Evolutionary conservation across 2,797 vertebrate genomes (phyloP), one percentile per base, ranked within the genome.

Genomic region (Sorex maritimensis): DNA sequence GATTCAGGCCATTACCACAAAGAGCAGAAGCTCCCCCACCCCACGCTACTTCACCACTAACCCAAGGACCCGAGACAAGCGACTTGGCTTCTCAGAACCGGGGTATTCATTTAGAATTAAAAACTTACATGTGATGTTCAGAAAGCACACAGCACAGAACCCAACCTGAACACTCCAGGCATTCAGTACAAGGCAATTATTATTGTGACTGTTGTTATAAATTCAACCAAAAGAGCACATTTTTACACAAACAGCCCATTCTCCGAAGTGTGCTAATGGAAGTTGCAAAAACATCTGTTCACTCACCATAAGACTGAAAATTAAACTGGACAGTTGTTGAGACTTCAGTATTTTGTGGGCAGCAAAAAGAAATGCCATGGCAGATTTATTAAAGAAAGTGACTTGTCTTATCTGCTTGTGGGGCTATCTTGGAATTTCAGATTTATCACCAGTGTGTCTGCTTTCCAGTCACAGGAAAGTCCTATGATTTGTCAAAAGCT

Each of bases 141-240:
- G 8, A 74, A 90, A 90, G 63, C 86, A 86, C 52, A 79, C 28
- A 52, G 65, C 30, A 28, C 44, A 81, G 11, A 71, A 72, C 55
- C 9, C 38, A 67, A 38, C 9, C 68, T 5, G 72, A 71, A 24
- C 34, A 73, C 34, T 55, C 28, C 13, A 28, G 63, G 26, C 65
- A 38, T 75, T 74, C 68, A 63, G 17, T 24, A 86, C 87, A 74
- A 17, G 46, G 52, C 23, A 73, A 73, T 52, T 63, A 61, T 7
- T 30, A 68, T 0, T 14, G 41, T 8, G 46, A 9, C 30, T 30
- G 1, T 1, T 44, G 78, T 78, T 88, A 82, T 61, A 77, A 92
- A 8, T 68, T 34, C 46, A 67, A 46, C 63, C 65, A 72, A 46
- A 46, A 95, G 17, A 92, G 14, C 4, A 26, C 65, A 75, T 88